Evolutionary conservation across 2,888 invertebrate genomes (phyloP).

Genomic region (Plebejus argus): DNA sequence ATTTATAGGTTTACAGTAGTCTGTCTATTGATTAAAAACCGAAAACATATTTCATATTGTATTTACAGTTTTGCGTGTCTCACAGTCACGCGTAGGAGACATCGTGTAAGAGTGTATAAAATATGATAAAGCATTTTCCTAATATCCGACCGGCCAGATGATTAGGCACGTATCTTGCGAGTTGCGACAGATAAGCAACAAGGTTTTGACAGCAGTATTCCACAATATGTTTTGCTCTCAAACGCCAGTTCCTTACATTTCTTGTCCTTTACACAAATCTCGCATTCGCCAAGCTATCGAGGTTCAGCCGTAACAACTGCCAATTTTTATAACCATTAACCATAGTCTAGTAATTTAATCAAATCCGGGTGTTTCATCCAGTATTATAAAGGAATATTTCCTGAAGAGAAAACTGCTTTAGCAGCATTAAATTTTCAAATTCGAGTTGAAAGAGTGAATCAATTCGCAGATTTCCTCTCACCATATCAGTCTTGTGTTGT

Average conservation of each 20-base stretch:
- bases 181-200: no score
- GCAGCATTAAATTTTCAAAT: not conserved
- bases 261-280: not conserved
- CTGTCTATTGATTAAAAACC: not conserved
- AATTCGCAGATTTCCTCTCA: not conserved
- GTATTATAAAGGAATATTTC: no score
- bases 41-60: not conserved
- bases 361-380: not conserved
- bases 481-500: not conserved
- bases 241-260: no score
- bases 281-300: not conserved
- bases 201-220: no score
- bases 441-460: not conserved
- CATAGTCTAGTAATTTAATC: not conserved
- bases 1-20: not conserved
- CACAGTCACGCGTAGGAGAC: no score
- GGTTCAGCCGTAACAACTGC: not conserved
- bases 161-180: no score
- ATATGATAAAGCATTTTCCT: no score
- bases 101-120: no score
- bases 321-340: not conserved
- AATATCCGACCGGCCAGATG: no score
- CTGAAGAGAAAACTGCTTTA: no score
- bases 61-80: not conserved
- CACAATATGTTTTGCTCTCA: no score